Evolutionary conservation across 1,140 invertebrate genomes (phyloP), one percentile per base, ranked within the genome.

Genomic region (Caenorhabditis tropicalis): DNA sequence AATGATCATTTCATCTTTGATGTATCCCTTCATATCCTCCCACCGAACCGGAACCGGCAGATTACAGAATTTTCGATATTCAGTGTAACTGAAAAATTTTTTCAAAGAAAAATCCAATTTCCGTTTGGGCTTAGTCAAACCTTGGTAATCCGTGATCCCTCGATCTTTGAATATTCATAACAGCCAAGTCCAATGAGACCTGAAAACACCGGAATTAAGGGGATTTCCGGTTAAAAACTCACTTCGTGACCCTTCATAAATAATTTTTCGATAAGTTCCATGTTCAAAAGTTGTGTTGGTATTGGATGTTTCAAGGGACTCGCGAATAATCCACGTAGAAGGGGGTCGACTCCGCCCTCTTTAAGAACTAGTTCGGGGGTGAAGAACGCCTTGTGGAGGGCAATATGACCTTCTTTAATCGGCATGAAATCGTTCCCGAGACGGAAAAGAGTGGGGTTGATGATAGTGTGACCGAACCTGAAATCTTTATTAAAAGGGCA

Each of bases 261-360:
- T 0, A 99, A 92, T 88, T 96, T 95, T 90, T 99, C 97, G 0
- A 97, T 99, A 16, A 99, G 92, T 91, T 99, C 96, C 0, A 94
- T 93, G 88, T 98, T 99, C 0, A 99, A 92, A 90, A 98, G 95
- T 92, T 98, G 94, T 56, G 94, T 94, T 0, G 96, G 87, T 53
- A 81, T 86, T 12, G 88, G 87, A 46, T 93, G 92, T 92, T 98
- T 99, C 0, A 96, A 95, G 0, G 97, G 94, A 2, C 94, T 94
- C 0, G 94, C 94, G 90, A 96, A 96, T 92, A 99, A 94, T 16
- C 98, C 98, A 85, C 97, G 93, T 21, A 99, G 90, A 33, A 99
- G 89, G 0, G 98, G 97, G 93, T 99, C 98, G 15, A 98, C 94
- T 0, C 97, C 97, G 9, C 97, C 97, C 93, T 99, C 96, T 82